Base-by-base conservation (phyloP, 2,113 vertebrate genomes). In the Coturnix japonica region DNA sequence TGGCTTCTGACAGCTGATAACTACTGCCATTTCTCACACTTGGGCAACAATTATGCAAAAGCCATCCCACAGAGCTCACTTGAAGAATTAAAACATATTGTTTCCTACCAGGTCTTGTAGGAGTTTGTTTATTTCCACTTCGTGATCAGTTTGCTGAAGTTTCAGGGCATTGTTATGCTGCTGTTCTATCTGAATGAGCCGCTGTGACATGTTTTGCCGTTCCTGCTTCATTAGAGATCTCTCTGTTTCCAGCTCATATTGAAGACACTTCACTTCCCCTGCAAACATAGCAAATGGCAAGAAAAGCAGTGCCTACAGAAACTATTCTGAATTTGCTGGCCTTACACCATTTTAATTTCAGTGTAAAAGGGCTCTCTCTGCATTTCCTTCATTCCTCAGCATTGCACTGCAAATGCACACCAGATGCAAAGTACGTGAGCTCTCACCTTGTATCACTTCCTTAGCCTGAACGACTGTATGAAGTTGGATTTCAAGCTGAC, bases 261-360 rank as follows among this genome's bases (percentile, higher is more conserved):
- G 96, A 81, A 98, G 97, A 95, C 98, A 98, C 66, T 77, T 91
- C n/a, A 98, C 97, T 91, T 99, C 98, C 44, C 98, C 98, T 99
- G 90, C 64, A 86, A 70, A 63, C 30, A 69, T 4, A 3, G 44
- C 18, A 57, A 28, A 72, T 1, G 33, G 37, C 49, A 78, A 82
- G 30, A 64, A 64, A 46, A 19, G 47, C 60, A 76, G 43, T 20
- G 22, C 14, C 46, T 21, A 53, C 37, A 28, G 46, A 66, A 73
- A 11, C 47, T 35, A 3, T 17, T 33, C 74, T 44, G 73, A 19
- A 54, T 82, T 53, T 20, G 25, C 49, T 75, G 41, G 43, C 28
- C 31, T 61, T 7, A 33, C 46, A 23, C 31, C 30, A 21, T 54
- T 44, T 11, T 10, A 47, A 35, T 10, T 31, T 43, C 81, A 70